Evolutionary conservation across 2,113 vertebrate species (phyloP).

Genomic region (Piprites chloris): DNA sequence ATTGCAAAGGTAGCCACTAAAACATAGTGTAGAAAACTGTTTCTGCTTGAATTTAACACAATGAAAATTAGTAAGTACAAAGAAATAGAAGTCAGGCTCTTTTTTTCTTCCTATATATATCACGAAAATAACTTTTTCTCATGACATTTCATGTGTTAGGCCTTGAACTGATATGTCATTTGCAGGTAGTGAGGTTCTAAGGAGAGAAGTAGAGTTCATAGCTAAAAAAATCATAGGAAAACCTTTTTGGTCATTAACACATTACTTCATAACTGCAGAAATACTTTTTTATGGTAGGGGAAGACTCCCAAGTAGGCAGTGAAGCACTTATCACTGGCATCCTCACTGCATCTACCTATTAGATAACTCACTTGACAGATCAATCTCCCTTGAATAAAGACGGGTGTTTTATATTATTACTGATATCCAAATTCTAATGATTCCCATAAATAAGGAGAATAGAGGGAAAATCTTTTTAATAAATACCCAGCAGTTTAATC

Average conservation of each 20-base stretch:
- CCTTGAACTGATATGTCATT: background rate
- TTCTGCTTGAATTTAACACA: background rate
- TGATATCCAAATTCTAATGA: background rate
- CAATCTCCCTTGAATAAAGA: background rate
- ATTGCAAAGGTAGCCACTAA: background rate
- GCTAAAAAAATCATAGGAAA: background rate
- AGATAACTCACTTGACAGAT: background rate
- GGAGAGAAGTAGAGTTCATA: background rate
- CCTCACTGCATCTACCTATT: background rate
- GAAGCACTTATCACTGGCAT: background rate
- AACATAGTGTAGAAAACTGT: background rate
- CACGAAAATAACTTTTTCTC: background rate
- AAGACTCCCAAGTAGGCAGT: background rate
- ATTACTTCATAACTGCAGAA: background rate
- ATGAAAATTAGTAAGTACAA: background rate
- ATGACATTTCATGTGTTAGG: background rate
- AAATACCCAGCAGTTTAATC: background rate
- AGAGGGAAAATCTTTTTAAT: background rate
- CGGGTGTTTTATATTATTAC: background rate
- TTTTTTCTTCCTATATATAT: background rate
- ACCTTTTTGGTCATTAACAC: background rate
- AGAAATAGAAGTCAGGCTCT: background rate
- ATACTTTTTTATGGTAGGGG: background rate
- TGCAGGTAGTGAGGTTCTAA: accelerated
- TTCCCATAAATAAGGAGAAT: background rate